These are phyloP conservation scores for Phocides pigmalion DNA, from an alignment of 1,140 invertebrate genomes.

Conservation along the genomic window DNA sequence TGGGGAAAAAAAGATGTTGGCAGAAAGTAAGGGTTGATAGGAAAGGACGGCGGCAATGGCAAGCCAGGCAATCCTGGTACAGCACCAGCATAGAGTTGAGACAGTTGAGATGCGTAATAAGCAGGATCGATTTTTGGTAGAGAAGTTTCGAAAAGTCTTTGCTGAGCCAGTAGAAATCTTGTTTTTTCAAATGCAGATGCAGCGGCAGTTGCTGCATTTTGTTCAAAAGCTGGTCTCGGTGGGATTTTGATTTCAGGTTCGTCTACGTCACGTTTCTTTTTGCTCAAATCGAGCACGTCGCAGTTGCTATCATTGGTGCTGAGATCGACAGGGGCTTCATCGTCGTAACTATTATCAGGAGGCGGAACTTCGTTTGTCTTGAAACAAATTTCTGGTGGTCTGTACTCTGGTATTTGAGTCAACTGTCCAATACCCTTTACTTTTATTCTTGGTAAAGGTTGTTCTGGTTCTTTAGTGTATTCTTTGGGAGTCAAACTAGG, in stretches of 20 bases:
- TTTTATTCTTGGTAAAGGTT: constrained; percentile 83
- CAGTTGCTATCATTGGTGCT: constrained; percentile 85
- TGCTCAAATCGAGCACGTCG: constrained; percentile 94
- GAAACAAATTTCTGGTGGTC: constrained; percentile 71
- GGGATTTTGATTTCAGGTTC: constrained; percentile 69
- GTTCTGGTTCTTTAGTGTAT: constrained; percentile 43
- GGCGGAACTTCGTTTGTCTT: constrained; percentile 57
- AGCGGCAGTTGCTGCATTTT: constrained; percentile 56
- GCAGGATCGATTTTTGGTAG: constrained; percentile 84
- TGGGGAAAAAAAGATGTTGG: constrained; percentile 85
- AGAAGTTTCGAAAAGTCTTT: constrained; percentile 84
- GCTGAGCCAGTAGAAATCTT: constrained; percentile 84
- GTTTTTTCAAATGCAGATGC: constrained; percentile 77
- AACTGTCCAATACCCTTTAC: constrained; percentile 86
- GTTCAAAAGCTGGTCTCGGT: constrained; percentile 72
- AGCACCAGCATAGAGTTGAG: constrained; percentile 83
- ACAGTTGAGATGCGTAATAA: constrained; percentile 84
- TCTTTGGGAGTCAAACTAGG: constrained; percentile 61
- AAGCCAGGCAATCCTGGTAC: constrained; percentile 78
- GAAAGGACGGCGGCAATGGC: constrained; percentile 84
- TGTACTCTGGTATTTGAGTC: constrained; percentile 82
- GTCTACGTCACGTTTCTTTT: constrained; percentile 86
- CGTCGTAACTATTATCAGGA: constrained; percentile 62
- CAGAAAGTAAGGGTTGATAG: constrained; percentile 84
- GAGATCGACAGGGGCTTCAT: constrained; percentile 89